Conservation (phyloP, 2,797 vertebrate species). For the Alcedo atthis region DNA sequence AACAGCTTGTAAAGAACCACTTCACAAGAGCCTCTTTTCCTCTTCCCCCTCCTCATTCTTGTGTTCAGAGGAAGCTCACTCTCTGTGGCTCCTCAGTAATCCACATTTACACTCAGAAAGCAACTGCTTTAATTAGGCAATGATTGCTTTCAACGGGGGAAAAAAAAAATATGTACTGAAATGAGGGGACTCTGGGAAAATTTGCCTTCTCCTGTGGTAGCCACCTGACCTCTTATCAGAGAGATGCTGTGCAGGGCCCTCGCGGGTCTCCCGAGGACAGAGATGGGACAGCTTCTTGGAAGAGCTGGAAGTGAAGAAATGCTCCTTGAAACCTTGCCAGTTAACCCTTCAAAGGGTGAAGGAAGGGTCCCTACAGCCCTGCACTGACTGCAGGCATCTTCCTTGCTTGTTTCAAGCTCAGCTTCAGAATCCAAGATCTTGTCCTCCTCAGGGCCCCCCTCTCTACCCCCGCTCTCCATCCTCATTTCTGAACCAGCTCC, state of each 20-base stretch:
- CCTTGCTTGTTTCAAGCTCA: neutral
- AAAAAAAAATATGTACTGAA: neutral
- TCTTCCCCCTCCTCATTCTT: neutral
- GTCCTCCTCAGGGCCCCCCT: constrained; percentile 49
- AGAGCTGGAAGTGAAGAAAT: neutral
- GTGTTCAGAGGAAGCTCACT: neutral
- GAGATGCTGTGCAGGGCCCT: neutral
- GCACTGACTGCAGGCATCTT: neutral
- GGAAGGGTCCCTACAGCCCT: neutral
- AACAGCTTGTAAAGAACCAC: neutral
- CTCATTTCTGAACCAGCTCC: constrained; percentile 48
- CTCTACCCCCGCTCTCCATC: constrained; percentile 33
- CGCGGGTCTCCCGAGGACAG: neutral
- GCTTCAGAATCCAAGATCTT: neutral
- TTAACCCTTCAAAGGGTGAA: neutral
- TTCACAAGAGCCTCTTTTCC: neutral
- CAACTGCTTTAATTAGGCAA: neutral
- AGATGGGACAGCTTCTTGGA: neutral
- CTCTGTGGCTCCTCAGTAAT: neutral
- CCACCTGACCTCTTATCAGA: neutral
- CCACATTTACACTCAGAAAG: neutral
- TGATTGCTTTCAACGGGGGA: neutral
- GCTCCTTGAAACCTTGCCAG: neutral
- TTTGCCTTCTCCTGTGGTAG: neutral
- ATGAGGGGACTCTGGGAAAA: neutral